phyloP scores from a whole-genome alignment of 2,797 vertebrate species.

The Trematomus bernacchii region DNA sequence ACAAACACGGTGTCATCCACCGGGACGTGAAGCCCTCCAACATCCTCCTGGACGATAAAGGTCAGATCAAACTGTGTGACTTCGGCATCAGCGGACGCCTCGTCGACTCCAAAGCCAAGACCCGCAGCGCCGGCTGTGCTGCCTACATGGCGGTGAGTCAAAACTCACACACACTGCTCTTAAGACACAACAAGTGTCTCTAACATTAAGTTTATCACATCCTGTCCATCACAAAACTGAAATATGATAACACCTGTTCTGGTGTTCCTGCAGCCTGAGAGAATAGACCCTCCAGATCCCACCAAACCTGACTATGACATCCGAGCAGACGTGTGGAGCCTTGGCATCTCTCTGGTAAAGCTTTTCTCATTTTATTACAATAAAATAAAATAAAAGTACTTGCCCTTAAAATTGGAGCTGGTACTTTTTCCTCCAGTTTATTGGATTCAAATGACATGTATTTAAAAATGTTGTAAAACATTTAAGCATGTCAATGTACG shows the following conservation, averaged over 20 bases:
- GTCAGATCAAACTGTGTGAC: constrained; percentile 96
- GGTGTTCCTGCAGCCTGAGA: constrained; percentile 88
- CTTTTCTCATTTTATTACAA: not conserved
- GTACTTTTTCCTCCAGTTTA: too few species aligned
- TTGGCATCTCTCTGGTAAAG: constrained; percentile 95
- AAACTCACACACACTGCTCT: constrained; percentile 2
- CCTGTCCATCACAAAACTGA: not conserved
- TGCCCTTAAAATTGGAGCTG: not conserved
- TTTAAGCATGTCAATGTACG: too few species aligned
- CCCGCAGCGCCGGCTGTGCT: constrained; percentile 95
- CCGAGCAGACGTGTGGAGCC: constrained; percentile 96
- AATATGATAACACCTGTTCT: constrained; percentile 5
- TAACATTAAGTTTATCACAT: constrained; percentile 1
- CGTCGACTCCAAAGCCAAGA: constrained; percentile 96
- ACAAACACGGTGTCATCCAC: constrained; percentile 96
- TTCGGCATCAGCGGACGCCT: constrained; percentile 97
- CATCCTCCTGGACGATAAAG: constrained; percentile 93
- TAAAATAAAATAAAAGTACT: not conserved
- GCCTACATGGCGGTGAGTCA: constrained; percentile 95
- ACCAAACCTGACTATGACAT: constrained; percentile 97
- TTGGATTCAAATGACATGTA: too few species aligned
- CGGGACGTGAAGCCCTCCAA: constrained; percentile 96
- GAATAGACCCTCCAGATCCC: constrained; percentile 96
- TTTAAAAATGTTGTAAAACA: too few species aligned
- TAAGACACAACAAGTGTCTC: not conserved